Conservation (phyloP, 2,888 invertebrate species). For the Xanthostigma xanthostigma region DNA sequence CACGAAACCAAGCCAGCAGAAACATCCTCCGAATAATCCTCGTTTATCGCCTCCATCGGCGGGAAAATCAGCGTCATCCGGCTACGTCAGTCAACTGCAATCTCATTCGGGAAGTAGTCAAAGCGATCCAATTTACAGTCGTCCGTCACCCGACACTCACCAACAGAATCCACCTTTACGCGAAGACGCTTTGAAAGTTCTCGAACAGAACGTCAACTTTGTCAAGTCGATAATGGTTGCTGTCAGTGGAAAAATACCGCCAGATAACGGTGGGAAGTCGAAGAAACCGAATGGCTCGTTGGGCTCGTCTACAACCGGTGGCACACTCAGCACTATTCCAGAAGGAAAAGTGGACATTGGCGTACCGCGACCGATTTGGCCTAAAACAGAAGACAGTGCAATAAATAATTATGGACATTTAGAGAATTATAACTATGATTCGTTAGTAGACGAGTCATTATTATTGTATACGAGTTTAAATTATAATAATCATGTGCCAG, state of each 20-base stretch:
- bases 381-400: constrained; percentile 14
- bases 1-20: background rate
- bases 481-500: constrained; percentile 16
- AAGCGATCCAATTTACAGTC: constrained; percentile 15
- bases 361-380: constrained; percentile 30
- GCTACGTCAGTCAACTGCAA: constrained; percentile 23
- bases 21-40: background rate
- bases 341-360: constrained; percentile 29
- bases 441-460: constrained; percentile 26
- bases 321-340: constrained; percentile 29
- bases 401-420: constrained; percentile 10
- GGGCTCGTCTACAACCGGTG: constrained; percentile 17
- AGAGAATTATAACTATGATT: constrained; percentile 20
- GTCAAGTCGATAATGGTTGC: constrained; percentile 26
- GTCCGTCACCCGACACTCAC: constrained; percentile 4
- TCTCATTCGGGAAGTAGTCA: constrained; percentile 20
- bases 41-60: constrained; percentile 16
- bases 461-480: constrained; percentile 26
- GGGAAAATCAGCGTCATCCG: constrained; percentile 26
- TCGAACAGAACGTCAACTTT: constrained; percentile 26
- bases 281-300: constrained; percentile 11
- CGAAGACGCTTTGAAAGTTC: constrained; percentile 21
- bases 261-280: constrained; percentile 11
- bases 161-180: constrained; percentile 18
- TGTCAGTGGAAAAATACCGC: constrained; percentile 14